Conservation (phyloP, 2,113 vertebrate species). For the Catharus bicknelli region DNA sequence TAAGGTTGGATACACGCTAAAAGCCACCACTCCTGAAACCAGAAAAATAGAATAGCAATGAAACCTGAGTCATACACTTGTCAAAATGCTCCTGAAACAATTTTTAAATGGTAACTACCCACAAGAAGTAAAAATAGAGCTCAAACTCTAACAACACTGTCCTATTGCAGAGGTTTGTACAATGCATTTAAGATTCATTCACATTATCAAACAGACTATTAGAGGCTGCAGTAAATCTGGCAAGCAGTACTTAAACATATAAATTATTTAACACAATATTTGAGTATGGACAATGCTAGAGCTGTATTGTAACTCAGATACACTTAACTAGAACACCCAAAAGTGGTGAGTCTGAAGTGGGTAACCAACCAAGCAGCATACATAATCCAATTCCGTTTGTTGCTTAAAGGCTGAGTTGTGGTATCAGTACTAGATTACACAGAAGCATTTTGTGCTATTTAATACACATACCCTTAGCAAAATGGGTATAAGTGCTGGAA, state of each 20-base stretch:
- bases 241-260: neutral
- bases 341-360: neutral
- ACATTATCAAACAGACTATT: neutral
- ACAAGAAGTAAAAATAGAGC: neutral
- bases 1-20: neutral
- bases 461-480: neutral
- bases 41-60: neutral
- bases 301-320: neutral
- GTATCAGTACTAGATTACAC: neutral
- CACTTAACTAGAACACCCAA: neutral
- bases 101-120: neutral
- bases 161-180: neutral
- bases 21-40: neutral
- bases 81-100: neutral
- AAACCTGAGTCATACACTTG: neutral
- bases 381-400: neutral
- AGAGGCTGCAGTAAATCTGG: neutral
- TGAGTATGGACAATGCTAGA: neutral
- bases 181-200: neutral
- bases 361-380: neutral
- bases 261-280: neutral
- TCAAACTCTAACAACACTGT: neutral
- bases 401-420: neutral
- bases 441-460: neutral
- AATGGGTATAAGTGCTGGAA: neutral